These are phyloP conservation scores for Sternotherus odoratus DNA, from an alignment of 2,797 vertebrate species.

Conservation along the genomic window DNA sequence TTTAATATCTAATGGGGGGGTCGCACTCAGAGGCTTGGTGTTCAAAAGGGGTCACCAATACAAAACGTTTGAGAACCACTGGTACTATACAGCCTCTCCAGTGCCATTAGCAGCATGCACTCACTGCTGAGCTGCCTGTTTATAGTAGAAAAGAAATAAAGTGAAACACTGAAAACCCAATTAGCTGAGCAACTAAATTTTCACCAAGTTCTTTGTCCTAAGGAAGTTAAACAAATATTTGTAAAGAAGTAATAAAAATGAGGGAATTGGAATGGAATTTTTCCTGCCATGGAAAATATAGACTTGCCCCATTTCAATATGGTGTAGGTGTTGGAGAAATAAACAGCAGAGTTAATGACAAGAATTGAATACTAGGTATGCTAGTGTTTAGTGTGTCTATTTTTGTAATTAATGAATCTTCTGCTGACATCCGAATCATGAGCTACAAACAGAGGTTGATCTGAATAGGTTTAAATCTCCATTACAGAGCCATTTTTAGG, in stretches of 20 bases:
- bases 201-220: neutral
- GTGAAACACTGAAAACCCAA: constrained; percentile 32
- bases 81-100: constrained; percentile 8
- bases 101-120: constrained; percentile 9
- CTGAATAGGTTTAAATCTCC: neutral
- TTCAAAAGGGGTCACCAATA: no score
- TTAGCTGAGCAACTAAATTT: constrained; percentile 17
- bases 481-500: neutral
- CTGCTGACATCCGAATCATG: neutral
- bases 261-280: constrained; percentile 22
- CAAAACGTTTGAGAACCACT: no score
- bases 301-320: neutral
- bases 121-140: constrained; percentile 30
- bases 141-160: constrained; percentile 58
- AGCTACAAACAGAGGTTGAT: neutral
- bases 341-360: neutral
- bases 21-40: no score
- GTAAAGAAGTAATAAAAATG: constrained; percentile 28
- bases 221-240: constrained; percentile 55
- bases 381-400: neutral
- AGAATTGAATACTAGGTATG: neutral
- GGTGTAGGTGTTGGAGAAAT: neutral
- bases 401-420: neutral
- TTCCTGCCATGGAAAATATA: neutral
- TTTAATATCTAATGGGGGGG: no score